Percentiles rank a stretch among this genome's conserved stretches.
These are phyloP conservation scores for Chelon auratus DNA, from an alignment of 2,797 vertebrate genomes.

Conservation along the genomic window DNA sequence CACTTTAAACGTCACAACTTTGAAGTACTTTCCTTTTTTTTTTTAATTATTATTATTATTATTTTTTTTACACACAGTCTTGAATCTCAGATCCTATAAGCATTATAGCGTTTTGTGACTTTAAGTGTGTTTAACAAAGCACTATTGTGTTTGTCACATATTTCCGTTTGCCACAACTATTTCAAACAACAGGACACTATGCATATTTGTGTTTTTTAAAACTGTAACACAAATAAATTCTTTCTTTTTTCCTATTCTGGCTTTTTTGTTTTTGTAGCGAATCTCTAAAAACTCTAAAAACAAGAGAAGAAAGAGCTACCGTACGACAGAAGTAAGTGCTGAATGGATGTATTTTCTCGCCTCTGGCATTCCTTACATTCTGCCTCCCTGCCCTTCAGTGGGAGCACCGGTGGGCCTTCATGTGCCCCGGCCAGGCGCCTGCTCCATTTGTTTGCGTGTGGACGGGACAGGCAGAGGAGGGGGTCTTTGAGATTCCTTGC, in stretches of 20 bases:
- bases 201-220: conserved; percentile 79
- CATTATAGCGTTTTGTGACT: conserved; percentile 63
- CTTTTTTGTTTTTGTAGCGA: conserved; percentile 50
- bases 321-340: conserved; percentile 40
- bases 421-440: conserved; percentile 75
- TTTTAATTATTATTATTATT: neutral
- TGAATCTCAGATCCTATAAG: conserved; percentile 28
- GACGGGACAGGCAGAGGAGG: conserved; percentile 76
- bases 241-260: conserved; percentile 55
- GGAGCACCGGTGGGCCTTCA: conserved; percentile 78
- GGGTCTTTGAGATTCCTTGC: conserved; percentile 80
- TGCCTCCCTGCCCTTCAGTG: conserved; percentile 74
- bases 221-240: conserved; percentile 82
- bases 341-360: conserved; percentile 70
- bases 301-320: conserved; percentile 16
- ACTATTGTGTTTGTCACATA: conserved; percentile 65
- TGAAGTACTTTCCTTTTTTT: conserved; percentile 49
- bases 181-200: conserved; percentile 71
- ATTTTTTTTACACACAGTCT: conserved; percentile 55
- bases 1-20: conserved; percentile 51
- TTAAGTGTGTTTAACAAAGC: conserved; percentile 69
- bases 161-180: conserved; percentile 56
- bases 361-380: conserved; percentile 82
- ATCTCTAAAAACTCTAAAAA: conserved; percentile 5
- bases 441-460: conserved; percentile 79